Base-by-base conservation (phyloP, 37 sponge, comb jelly and placozoan species). In the Chondrosia reniformis region DNA sequence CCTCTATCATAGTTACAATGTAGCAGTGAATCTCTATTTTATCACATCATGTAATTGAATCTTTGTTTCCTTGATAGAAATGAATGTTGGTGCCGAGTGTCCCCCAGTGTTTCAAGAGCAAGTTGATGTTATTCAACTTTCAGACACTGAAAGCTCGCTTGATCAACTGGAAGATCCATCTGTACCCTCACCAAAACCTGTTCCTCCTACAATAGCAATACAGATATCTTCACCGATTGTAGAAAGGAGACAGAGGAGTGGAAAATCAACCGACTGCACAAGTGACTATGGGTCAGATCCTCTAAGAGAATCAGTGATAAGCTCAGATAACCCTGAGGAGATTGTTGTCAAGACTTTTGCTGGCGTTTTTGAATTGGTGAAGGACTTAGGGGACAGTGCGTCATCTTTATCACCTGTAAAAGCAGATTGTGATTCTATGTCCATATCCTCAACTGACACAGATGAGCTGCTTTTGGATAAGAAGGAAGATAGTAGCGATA, bases 321-420 rank as follows among this genome's bases (percentile, higher is more conserved):
- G 72, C 43, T 69, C 72, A 2, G 72, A 69, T 44, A 69, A 39
- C 72, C 72, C 72, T 1, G 72, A 69, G 43, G 72, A 69, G 3
- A 6, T 24, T 44, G 22, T 69, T 25, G 22, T 2, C 1, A 17
- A 69, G 43, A 3, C n/a, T 39, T 69, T 69, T 44, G 22, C 4
- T 3, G 24, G n/a, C 21, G 72, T 69, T 13, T 9, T 69, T 36
- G 72, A 69, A 44, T 43, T 69, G 38, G 72, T 39, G 38, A 36
- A 69, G 12, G 41, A 9, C 36, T 6, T 69, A 24, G 15, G 9
- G 0, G n/a, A 24, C 17, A 43, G 44, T 24, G 44, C 39, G 36
- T 43, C 44, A 41, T 43, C 44, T 7, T 69, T 44, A 1, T 69
- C 72, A 4, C 42, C 72, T 17, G 15, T 10, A 10, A 69, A 69